A percentile compares a stretch with the other conserved stretches of the same genome.
phyloP scores from a whole-genome alignment of 1,140 invertebrate species.

The Paraescarpia echinospica region DNA sequence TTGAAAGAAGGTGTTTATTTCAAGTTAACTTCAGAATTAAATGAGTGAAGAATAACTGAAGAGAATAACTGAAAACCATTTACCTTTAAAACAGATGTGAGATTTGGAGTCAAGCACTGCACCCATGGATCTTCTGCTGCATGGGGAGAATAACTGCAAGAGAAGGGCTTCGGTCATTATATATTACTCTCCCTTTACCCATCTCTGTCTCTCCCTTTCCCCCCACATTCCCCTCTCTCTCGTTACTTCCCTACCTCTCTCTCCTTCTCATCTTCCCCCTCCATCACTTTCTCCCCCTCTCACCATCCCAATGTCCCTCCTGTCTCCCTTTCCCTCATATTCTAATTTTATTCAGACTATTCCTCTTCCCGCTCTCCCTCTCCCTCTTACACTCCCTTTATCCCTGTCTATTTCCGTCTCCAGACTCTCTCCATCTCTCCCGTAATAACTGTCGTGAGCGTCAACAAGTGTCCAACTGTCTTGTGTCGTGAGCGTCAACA shows the following conservation, averaged over 20 bases:
- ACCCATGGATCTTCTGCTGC: constrained; percentile 86
- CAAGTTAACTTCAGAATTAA: not conserved
- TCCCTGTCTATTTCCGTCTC: not conserved
- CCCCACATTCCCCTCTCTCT: not conserved
- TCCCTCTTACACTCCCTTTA: not conserved
- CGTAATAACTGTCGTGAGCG: too few relatives aligned
- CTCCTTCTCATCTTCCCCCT: not conserved
- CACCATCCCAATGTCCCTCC: not conserved
- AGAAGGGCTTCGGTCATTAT: not conserved
- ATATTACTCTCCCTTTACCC: not conserved
- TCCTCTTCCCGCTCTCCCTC: not conserved
- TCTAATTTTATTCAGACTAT: not conserved
- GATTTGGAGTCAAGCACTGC: constrained; percentile 91
- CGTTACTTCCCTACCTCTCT: not conserved
- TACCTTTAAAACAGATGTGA: constrained; percentile 78
- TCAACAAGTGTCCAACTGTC: too few relatives aligned
- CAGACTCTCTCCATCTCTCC: not conserved
- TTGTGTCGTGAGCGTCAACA: too few relatives aligned
- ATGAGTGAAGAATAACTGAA: not conserved
- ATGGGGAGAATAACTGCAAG: constrained; percentile 87
- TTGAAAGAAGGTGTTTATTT: not conserved
- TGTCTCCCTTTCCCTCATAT: not conserved
- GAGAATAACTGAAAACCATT: constrained; percentile 19
- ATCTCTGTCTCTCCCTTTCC: not conserved
- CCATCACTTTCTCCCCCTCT: not conserved